phyloP scores from a whole-genome alignment of 2,113 vertebrate genomes.

The Aramus guarauna region DNA sequence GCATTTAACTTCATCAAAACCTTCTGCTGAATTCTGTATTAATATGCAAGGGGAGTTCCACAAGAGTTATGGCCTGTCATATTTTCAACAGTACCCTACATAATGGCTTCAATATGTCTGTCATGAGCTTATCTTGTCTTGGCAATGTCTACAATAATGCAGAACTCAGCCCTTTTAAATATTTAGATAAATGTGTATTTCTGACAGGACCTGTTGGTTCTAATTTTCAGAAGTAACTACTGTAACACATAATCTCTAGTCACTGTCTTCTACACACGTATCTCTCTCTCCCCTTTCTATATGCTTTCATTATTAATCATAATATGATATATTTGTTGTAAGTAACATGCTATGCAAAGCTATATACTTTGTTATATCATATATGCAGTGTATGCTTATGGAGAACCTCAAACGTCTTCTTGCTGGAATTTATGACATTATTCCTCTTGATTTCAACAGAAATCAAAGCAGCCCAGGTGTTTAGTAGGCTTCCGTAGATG shows the following conservation, averaged over 20 bases:
- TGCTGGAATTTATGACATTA: background rate
- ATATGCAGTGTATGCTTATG: background rate
- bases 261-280: background rate
- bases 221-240: background rate
- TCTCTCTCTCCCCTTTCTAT: background rate
- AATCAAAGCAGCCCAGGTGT: background rate
- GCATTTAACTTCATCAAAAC: slow-evolving; percentile 50
- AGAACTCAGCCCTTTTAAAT: slow-evolving; percentile 38
- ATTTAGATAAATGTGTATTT: slow-evolving; percentile 46
- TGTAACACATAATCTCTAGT: background rate
- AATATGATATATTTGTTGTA: background rate
- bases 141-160: background rate
- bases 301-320: background rate
- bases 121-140: slow-evolving; percentile 48
- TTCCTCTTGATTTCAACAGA: background rate
- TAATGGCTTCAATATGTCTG: slow-evolving; percentile 50
- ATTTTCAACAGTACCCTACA: slow-evolving; percentile 44
- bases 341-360: background rate
- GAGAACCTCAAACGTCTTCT: background rate
- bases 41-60: slow-evolving; percentile 39
- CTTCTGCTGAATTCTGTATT: background rate
- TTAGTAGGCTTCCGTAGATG: background rate
- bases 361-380: background rate
- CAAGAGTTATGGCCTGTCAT: slow-evolving; percentile 57
- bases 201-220: slow-evolving; percentile 12